These are phyloP conservation scores for Octonoba sinensis DNA, from an alignment of 2,888 invertebrate species.

Conservation along the genomic window DNA sequence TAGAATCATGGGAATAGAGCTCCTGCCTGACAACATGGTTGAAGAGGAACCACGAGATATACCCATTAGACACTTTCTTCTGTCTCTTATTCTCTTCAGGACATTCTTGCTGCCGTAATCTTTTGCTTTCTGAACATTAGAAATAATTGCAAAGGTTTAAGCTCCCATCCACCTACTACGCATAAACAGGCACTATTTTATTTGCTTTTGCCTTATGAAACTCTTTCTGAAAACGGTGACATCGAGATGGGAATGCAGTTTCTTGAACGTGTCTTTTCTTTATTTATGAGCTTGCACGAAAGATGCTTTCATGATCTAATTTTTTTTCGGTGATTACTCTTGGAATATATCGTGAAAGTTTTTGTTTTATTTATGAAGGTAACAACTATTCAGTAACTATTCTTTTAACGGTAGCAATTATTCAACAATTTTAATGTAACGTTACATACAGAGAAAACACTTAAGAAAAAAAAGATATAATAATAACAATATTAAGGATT, in stretches of 20 bases:
- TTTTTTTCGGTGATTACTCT: no score
- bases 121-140: constrained; percentile 21
- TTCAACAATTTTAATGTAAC: no score
- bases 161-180: background rate
- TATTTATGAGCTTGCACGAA: no score
- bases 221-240: background rate
- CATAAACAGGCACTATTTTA: background rate
- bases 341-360: no score
- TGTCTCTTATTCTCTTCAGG: constrained; percentile 2
- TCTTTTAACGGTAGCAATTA: no score
- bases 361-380: no score
- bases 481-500: no score
- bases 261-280: no score
- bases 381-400: no score
- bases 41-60: constrained; percentile 31
- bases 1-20: constrained; percentile 45
- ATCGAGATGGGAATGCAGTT: background rate
- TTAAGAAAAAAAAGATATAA: no score
- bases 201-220: background rate
- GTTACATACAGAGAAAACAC: no score
- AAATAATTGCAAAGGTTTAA: constrained; percentile 36
- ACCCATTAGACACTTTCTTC: constrained; percentile 47
- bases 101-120: constrained; percentile 3
- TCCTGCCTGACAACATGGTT: constrained; percentile 42
- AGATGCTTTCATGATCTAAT: no score